Evolutionary conservation across 2,888 invertebrate species (phyloP).

Genomic region (Spicauda simplicius): DNA sequence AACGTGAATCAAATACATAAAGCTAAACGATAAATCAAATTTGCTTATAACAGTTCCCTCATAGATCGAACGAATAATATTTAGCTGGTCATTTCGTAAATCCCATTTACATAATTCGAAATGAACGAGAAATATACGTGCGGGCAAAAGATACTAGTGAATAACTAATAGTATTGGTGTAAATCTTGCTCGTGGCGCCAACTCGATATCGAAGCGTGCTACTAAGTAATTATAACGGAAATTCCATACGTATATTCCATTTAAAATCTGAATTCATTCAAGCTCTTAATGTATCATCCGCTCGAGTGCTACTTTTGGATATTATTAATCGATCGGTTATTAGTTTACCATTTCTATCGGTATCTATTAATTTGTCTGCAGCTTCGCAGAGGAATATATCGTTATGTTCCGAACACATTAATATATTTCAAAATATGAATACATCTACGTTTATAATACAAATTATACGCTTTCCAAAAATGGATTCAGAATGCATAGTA

Average conservation of each 20-base stretch:
- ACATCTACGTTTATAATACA: conserved; percentile 6
- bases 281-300: conserved; percentile 35
- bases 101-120: conserved; percentile 64
- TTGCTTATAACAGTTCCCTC: conserved; percentile 48
- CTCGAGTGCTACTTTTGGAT: conserved; percentile 16
- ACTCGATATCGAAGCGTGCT: conserved; percentile 53
- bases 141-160: conserved; percentile 56
- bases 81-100: conserved; percentile 53
- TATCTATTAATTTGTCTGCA: conserved; percentile 24
- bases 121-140: conserved; percentile 55
- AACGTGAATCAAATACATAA: conserved; percentile 6
- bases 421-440: conserved; percentile 20
- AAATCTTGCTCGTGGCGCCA: conserved; percentile 56
- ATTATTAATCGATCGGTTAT: conserved; percentile 28
- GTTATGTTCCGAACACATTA: conserved; percentile 1
- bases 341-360: conserved; percentile 20
- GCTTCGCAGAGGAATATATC: conserved; percentile 6
- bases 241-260: conserved; percentile 43
- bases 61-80: conserved; percentile 55
- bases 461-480: conserved; percentile 5
- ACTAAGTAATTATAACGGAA: conserved; percentile 57
- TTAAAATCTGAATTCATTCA: conserved; percentile 34
- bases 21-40: conserved; percentile 68
- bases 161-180: conserved; percentile 53
- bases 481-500: neutral